A percentile compares a stretch with the other conserved stretches of the same genome.
These are phyloP conservation scores for Rhabditoides inermis DNA, from an alignment of 2,888 invertebrate species.

Conservation along the genomic window DNA sequence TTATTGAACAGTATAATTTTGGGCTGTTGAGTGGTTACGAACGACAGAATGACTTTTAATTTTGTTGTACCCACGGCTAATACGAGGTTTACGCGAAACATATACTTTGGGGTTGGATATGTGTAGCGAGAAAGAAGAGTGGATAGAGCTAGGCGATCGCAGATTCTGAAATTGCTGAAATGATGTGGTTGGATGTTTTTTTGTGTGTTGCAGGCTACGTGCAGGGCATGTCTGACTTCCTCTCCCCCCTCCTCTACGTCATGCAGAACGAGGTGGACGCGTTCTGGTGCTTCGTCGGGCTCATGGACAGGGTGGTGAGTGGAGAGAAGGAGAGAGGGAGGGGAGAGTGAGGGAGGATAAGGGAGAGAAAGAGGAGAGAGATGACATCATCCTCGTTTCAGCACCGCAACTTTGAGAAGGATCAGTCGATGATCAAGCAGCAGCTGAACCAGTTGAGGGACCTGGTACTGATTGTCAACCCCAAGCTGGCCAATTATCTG, in stretches of 20 bases:
- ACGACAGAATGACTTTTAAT: too few species aligned
- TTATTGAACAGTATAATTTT: too few species aligned
- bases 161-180: not conserved
- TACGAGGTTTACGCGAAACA: too few species aligned
- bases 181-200: not conserved
- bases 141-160: too few species aligned
- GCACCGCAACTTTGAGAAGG: conserved; percentile 87
- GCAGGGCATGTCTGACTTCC: conserved; percentile 93
- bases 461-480: conserved; percentile 73
- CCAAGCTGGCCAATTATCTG: conserved; percentile 76
- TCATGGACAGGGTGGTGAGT: conserved; percentile 86
- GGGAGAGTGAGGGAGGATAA: too few species aligned
- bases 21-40: too few species aligned
- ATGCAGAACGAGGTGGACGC: conserved; percentile 87
- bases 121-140: too few species aligned
- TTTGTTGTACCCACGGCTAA: too few species aligned
- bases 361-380: too few species aligned
- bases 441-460: conserved; percentile 78
- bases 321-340: not conserved
- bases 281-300: conserved; percentile 97
- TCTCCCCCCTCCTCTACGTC: conserved; percentile 81
- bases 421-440: conserved; percentile 88
- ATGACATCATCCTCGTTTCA: conserved; percentile 52
- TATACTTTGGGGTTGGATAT: too few species aligned
- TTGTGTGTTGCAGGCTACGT: conserved; percentile 63